phyloP scores from a whole-genome alignment of 1,140 invertebrate species.

The Diorhabda sublineata region DNA sequence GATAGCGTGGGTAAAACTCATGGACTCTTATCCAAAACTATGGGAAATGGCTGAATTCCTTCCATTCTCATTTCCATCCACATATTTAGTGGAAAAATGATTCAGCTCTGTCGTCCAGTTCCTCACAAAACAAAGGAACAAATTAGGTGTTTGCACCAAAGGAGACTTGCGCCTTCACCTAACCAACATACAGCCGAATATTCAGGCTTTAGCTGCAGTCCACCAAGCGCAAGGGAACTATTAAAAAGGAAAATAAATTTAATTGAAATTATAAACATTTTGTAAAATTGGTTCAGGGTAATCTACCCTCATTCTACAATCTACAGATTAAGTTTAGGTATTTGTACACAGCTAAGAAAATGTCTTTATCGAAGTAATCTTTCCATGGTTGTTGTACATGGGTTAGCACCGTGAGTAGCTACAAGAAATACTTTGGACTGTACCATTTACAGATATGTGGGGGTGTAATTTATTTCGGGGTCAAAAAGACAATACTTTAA shows the following conservation, averaged over 20 bases:
- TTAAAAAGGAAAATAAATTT: neutral
- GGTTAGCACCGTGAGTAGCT: neutral
- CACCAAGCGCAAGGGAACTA: neutral
- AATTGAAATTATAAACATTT: neutral
- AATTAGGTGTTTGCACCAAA: neutral
- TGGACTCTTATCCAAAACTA: neutral
- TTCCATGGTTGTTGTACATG: too few species aligned
- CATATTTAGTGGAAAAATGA: neutral
- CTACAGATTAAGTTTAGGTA: neutral
- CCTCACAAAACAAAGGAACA: neutral
- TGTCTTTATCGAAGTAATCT: too few species aligned
- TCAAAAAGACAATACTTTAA: too few species aligned
- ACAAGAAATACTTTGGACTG: too few species aligned
- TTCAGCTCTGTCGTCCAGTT: neutral
- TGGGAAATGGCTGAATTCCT: neutral
- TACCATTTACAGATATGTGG: too few species aligned
- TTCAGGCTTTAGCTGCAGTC: neutral
- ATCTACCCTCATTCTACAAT: neutral
- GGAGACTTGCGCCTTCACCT: neutral
- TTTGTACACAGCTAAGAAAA: too few species aligned
- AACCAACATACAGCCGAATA: neutral
- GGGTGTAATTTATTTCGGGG: too few species aligned
- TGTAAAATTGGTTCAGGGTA: neutral
- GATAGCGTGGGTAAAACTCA: slow-evolving; percentile 4
- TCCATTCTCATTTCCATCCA: neutral